Conservation (phyloP, 1,140 invertebrate species). For the Hormaphis cornu region DNA sequence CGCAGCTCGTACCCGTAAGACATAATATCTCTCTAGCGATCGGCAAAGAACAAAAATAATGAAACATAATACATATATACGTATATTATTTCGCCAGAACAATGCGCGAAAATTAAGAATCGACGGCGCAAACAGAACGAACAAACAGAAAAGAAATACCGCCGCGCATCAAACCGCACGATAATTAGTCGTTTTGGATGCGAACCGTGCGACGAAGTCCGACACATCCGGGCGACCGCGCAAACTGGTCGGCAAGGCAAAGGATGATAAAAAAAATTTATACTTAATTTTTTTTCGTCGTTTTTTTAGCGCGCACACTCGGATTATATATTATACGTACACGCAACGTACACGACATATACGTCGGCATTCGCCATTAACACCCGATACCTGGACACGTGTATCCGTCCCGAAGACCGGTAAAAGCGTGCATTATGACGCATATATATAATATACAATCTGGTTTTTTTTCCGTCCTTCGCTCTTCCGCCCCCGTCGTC, state of each 20-base stretch:
- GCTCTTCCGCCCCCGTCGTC: too few relatives aligned
- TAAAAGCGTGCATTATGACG: too few relatives aligned
- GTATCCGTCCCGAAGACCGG: too few relatives aligned
- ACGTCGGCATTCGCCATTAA: slow-evolving; percentile 13
- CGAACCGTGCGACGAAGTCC: neutral
- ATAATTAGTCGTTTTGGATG: slow-evolving; percentile 26
- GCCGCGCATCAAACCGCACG: neutral
- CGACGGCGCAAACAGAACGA: neutral
- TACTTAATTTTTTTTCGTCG: neutral
- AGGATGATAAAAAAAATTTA: neutral
- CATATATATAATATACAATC: too few relatives aligned
- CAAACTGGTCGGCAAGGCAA: slow-evolving; percentile 24
- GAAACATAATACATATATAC: too few relatives aligned
- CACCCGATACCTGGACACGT: slow-evolving; percentile 10
- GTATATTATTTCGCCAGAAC: too few relatives aligned
- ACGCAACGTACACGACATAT: neutral
- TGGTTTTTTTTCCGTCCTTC: too few relatives aligned
- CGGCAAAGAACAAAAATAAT: too few relatives aligned
- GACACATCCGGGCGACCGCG: slow-evolving; percentile 5
- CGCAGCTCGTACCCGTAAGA: too few relatives aligned
- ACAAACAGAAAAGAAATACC: neutral
- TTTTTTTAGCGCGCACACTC: neutral
- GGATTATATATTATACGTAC: neutral
- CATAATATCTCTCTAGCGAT: neutral
- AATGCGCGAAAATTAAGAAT: slow-evolving; percentile 23